Percentiles rank a stretch among this genome's conserved stretches.
These are phyloP conservation scores for Popillia japonica DNA, from an alignment of 1,140 invertebrate species.

Conservation along the genomic window DNA sequence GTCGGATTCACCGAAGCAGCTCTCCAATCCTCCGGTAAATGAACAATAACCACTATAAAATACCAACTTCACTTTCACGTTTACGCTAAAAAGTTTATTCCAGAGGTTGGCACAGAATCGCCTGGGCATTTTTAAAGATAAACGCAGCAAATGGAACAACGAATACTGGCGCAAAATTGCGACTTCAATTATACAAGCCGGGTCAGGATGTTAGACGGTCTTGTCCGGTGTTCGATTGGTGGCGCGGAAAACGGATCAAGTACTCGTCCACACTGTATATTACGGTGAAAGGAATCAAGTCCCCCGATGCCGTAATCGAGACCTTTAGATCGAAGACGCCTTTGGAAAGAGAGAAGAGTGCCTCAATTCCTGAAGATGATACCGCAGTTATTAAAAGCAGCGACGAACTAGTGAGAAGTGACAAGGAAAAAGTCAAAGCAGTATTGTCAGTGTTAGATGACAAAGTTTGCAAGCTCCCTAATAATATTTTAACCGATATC, in stretches of 20 bases:
- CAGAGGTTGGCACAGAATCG: conserved; percentile 51
- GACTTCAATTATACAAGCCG: conserved; percentile 54
- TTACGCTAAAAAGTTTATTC: conserved; percentile 16
- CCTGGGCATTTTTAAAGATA: conserved; percentile 57
- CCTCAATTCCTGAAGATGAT: not conserved
- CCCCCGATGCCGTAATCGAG: conserved; percentile 41
- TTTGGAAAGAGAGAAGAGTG: conserved; percentile 44
- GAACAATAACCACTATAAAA: not conserved
- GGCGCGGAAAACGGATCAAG: conserved; percentile 52
- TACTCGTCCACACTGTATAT: conserved; percentile 56
- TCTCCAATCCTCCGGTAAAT: conserved; percentile 3
- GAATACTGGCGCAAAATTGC: conserved; percentile 53
- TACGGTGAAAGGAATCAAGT: conserved; percentile 47
- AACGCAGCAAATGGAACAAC: conserved; percentile 44
- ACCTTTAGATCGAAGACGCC: conserved; percentile 47
- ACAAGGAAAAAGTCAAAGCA: conserved; percentile 30
- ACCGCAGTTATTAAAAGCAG: not conserved
- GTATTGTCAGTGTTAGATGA: conserved; percentile 17
- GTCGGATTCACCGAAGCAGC: conserved; percentile 1
- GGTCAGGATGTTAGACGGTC: conserved; percentile 43
- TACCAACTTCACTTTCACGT: not conserved
- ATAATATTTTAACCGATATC: conserved; percentile 50
- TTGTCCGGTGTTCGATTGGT: conserved; percentile 51
- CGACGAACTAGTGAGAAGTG: not conserved
- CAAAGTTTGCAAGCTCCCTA: conserved; percentile 50